These are phyloP conservation scores for Phalera bucephala DNA, from an alignment of 2,888 invertebrate genomes.

Conservation along the genomic window DNA sequence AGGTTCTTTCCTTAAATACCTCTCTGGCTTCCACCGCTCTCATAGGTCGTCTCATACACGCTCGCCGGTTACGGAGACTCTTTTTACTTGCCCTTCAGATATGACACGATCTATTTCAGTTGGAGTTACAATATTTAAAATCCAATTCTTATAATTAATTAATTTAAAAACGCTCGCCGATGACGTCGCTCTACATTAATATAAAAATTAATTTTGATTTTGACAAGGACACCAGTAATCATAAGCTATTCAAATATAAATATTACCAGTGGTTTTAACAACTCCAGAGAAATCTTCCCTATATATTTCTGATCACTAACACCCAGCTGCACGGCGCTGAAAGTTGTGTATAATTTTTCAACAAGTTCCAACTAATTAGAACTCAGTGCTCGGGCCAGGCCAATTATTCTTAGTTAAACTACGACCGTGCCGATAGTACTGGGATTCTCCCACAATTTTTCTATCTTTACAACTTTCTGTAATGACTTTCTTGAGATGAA, in stretches of 20 bases:
- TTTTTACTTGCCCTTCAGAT: no score
- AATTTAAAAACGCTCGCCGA: no score
- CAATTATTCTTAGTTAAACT: conserved; percentile 52
- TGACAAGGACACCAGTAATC: no score
- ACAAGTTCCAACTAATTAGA: conserved; percentile 56
- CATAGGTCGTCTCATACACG: no score
- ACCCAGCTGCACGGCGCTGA: conserved; percentile 27
- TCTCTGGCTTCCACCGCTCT: no score
- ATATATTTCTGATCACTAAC: conserved; percentile 27
- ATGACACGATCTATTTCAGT: no score
- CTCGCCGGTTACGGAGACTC: no score
- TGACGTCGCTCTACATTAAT: no score
- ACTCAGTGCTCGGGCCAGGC: conserved; percentile 24
- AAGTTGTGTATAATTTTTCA: conserved; percentile 51
- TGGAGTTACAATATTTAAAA: no score
- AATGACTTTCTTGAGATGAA: neutral
- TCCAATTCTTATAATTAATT: no score
- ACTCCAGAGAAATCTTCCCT: conserved; percentile 23
- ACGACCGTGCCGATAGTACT: conserved; percentile 27
- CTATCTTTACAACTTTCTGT: conserved; percentile 10
- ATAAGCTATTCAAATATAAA: neutral
- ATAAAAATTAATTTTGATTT: no score
- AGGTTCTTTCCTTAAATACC: no score
- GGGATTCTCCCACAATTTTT: conserved; percentile 18
- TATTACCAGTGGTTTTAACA: conserved; percentile 12